Evolutionary conservation across 2,888 invertebrate genomes (phyloP).

Genomic region (Amblyjoppa fuscipennis): DNA sequence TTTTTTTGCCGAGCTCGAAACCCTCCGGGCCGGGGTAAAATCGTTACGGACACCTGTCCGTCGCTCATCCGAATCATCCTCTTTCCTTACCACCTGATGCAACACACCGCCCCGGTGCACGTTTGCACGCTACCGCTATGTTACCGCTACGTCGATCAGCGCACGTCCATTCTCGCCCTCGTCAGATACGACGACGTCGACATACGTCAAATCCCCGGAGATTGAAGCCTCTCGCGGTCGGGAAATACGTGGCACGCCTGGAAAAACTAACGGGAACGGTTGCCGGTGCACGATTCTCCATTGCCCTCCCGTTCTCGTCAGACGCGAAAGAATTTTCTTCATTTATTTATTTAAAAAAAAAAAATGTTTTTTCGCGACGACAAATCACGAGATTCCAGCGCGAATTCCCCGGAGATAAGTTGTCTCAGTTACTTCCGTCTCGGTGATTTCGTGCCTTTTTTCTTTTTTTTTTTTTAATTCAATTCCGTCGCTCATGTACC

Average conservation of each 20-base stretch:
- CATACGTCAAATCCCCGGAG: constrained; percentile 57
- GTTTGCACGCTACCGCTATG: constrained; percentile 1
- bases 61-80: constrained; percentile 20
- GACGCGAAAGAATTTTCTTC: not conserved
- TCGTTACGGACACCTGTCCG: constrained; percentile 31
- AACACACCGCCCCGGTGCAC: not conserved
- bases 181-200: constrained; percentile 31
- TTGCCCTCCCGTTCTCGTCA: not conserved
- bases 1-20: constrained; percentile 1
- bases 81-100: constrained; percentile 15
- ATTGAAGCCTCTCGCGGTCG: constrained; percentile 41
- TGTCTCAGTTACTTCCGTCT: constrained; percentile 37
- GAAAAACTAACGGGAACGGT: constrained; percentile 14
- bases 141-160: constrained; percentile 38
- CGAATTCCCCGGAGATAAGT: constrained; percentile 48
- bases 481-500: not conserved
- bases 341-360: not conserved
- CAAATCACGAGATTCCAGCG: constrained; percentile 13
- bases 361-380: not conserved
- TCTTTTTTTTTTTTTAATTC: not conserved
- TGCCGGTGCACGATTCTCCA: not conserved
- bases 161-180: constrained; percentile 34
- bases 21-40: constrained; percentile 11
- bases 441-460: constrained; percentile 22
- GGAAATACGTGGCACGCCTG: constrained; percentile 33